Conservation (phyloP, 2,888 invertebrate genomes). For the Phyllotreta striolata region DNA sequence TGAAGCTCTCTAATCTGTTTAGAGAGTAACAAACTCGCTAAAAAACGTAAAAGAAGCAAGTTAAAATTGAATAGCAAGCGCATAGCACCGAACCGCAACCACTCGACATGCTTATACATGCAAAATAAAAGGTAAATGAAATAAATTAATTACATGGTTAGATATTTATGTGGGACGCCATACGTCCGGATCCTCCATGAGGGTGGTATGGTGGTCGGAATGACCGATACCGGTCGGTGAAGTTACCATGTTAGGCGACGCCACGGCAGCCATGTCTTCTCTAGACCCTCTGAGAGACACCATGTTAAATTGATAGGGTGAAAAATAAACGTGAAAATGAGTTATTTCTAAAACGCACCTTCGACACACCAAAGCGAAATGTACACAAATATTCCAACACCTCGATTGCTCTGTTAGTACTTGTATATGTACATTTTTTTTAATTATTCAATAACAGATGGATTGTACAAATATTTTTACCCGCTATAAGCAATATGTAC, state of each 20-base stretch:
- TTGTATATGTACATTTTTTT: no score
- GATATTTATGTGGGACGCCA: constrained; percentile 87
- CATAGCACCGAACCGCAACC: background rate
- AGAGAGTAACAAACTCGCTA: no score
- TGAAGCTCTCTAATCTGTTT: no score
- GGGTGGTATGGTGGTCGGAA: constrained; percentile 78
- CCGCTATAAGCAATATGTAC: constrained; percentile 58
- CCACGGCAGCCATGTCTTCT: constrained; percentile 85
- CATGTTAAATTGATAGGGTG: background rate
- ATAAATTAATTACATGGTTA: constrained; percentile 44
- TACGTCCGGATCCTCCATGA: constrained; percentile 93
- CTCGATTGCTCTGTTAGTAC: no score
- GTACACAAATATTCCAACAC: background rate
- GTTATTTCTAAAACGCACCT: background rate
- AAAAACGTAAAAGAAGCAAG: no score
- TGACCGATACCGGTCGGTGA: constrained; percentile 63
- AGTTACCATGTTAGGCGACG: constrained; percentile 70
- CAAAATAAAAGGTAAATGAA: constrained; percentile 31
- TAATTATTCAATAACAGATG: no score
- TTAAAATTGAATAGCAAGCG: background rate
- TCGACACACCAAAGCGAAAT: constrained; percentile 1
- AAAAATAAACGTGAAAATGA: background rate
- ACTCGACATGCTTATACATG: constrained; percentile 30
- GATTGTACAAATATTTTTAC: constrained; percentile 21
- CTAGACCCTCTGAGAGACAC: constrained; percentile 77